Percentiles rank a stretch among this genome's conserved stretches.
phyloP scores from a whole-genome alignment of 1,140 invertebrate species.

The Neuroterus valhalla region DNA sequence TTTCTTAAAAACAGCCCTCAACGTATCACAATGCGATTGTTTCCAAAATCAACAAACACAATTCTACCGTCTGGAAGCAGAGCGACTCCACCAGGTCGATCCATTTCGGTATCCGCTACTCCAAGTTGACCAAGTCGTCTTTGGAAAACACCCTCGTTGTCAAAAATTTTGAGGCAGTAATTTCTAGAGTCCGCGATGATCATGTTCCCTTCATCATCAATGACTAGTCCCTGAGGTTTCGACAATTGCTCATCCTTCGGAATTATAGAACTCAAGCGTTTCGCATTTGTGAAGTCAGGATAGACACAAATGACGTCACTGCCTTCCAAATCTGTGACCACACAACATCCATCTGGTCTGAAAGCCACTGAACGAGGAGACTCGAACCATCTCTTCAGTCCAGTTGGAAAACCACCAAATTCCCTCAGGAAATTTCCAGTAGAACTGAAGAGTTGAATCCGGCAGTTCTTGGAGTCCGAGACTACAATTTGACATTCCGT shows the following conservation, averaged over 20 bases:
- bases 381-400: constrained; percentile 77
- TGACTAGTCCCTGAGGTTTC: constrained; percentile 92
- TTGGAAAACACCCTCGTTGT: constrained; percentile 84
- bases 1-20: constrained; percentile 36
- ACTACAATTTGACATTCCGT: constrained; percentile 89
- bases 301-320: constrained; percentile 90
- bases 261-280: constrained; percentile 83
- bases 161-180: constrained; percentile 86
- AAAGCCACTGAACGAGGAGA: constrained; percentile 94
- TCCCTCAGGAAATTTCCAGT: constrained; percentile 90
- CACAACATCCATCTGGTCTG: constrained; percentile 85
- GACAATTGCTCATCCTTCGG: constrained; percentile 82
- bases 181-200: constrained; percentile 94
- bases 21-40: constrained; percentile 90
- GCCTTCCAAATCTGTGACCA: constrained; percentile 96
- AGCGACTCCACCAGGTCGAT: constrained; percentile 92
- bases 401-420: constrained; percentile 78
- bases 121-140: constrained; percentile 89
- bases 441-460: constrained; percentile 89
- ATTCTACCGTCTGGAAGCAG: constrained; percentile 88
- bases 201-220: constrained; percentile 91
- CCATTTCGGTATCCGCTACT: constrained; percentile 88
- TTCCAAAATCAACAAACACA: constrained; percentile 95
- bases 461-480: constrained; percentile 94
- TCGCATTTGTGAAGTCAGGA: constrained; percentile 80